Evolutionary conservation across 1,140 invertebrate genomes (phyloP).

Genomic region (Formica exsecta): DNA sequence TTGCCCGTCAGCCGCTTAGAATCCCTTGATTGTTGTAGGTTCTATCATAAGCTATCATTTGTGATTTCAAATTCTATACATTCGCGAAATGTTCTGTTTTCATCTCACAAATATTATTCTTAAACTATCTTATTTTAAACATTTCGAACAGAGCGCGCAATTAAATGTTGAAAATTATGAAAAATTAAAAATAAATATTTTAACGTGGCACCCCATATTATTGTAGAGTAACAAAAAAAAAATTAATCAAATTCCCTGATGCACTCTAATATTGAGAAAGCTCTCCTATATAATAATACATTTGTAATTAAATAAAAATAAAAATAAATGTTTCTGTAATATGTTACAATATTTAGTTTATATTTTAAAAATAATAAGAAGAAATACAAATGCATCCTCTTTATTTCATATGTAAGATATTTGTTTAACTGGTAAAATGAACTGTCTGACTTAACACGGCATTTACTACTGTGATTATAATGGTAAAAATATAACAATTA

Average conservation of each 20-base stretch:
- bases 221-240: background rate
- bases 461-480: background rate
- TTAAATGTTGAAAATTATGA: too few relatives aligned
- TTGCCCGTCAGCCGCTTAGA: conserved; percentile 21
- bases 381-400: background rate
- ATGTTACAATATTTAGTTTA: background rate
- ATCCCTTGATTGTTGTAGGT: background rate
- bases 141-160: too few relatives aligned
- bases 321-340: conserved; percentile 4
- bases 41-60: background rate
- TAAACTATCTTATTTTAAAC: too few relatives aligned
- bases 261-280: background rate
- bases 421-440: background rate
- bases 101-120: too few relatives aligned
- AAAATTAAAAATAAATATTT: too few relatives aligned
- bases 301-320: background rate
- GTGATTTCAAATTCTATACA: background rate
- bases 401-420: background rate
- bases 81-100: too few relatives aligned
- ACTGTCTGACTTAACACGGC: background rate
- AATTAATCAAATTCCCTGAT: background rate
- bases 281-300: background rate
- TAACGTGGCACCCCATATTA: background rate
- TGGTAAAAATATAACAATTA: conserved; percentile 70
- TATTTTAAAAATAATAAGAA: background rate